Evolutionary conservation across 2,888 invertebrate species (phyloP).

Genomic region (Drosophila eohydei): DNA sequence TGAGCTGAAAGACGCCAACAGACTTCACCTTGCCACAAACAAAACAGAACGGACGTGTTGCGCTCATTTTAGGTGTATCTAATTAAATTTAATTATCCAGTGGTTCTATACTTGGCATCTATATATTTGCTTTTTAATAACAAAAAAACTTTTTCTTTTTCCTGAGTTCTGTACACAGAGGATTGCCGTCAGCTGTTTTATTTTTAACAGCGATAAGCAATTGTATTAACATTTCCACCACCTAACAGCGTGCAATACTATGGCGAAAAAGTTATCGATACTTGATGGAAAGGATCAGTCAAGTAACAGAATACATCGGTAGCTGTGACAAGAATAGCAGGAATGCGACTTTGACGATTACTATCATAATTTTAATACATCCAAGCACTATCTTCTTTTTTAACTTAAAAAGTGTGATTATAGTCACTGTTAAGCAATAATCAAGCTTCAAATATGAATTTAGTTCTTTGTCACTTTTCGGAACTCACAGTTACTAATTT

Average conservation of each 20-base stretch:
- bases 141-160: conserved; percentile 25
- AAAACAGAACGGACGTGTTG: conserved; percentile 59
- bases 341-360: no score
- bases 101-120: background rate
- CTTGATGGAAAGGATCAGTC: background rate
- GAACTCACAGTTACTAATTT: conserved; percentile 14
- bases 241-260: conserved; percentile 1
- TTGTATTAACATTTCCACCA: background rate
- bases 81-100: background rate
- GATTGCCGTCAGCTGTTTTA: conserved; percentile 31
- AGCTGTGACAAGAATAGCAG: background rate
- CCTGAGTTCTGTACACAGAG: conserved; percentile 42
- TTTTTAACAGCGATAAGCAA: conserved; percentile 14
- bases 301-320: background rate
- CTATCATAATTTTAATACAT: no score
- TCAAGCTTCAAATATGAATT: background rate
- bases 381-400: no score
- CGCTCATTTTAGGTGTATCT: conserved; percentile 25
- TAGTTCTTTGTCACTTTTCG: background rate
- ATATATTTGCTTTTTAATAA: background rate
- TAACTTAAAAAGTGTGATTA: no score
- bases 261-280: background rate
- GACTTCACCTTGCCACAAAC: conserved; percentile 66
- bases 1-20: conserved; percentile 66
- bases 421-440: no score